These are phyloP conservation scores for Urocynchramus pylzowi DNA, from an alignment of 2,113 vertebrate species.

Conservation along the genomic window DNA sequence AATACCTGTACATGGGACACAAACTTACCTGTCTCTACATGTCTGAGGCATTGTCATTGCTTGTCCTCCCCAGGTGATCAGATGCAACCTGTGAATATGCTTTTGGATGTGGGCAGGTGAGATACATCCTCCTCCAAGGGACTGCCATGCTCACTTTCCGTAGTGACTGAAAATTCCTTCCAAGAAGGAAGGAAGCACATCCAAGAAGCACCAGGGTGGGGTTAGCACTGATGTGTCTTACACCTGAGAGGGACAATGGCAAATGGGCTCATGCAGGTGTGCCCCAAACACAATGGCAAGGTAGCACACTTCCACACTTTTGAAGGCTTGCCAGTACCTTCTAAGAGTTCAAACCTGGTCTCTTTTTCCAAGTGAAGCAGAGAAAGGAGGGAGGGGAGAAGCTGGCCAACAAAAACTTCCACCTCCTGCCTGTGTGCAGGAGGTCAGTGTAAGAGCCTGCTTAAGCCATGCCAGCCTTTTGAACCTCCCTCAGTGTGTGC, in stretches of 20 bases:
- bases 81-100: background rate
- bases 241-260: background rate
- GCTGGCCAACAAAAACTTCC: background rate
- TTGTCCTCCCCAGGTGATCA: background rate
- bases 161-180: background rate
- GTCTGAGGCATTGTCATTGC: background rate
- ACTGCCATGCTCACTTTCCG: accelerated
- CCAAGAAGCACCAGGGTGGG: background rate
- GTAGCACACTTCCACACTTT: background rate
- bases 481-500: accelerated
- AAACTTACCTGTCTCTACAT: background rate
- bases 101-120: background rate
- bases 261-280: background rate
- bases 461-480: background rate
- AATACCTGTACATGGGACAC: background rate
- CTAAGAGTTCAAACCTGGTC: background rate
- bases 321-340: background rate
- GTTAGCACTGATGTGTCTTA: background rate
- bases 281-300: background rate
- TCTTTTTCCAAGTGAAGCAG: background rate
- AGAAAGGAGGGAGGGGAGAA: background rate
- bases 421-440: background rate
- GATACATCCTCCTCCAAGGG: background rate
- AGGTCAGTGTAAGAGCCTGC: background rate
- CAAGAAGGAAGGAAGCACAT: background rate